phyloP scores from a whole-genome alignment of 2,797 vertebrate species.

The Manis crassicaudata region DNA sequence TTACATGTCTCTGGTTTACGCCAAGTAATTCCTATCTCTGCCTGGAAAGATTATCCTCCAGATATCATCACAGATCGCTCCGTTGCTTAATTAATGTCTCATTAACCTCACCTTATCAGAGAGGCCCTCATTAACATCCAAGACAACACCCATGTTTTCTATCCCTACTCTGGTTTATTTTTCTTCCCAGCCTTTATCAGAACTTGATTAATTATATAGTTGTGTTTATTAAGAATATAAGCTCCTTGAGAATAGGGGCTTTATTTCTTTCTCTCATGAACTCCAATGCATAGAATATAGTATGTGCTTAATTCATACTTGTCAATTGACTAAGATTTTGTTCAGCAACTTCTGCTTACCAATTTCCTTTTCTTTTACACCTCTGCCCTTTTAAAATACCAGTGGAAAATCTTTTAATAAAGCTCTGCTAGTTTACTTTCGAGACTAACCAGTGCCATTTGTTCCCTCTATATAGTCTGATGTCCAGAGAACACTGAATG shows the following conservation, averaged over 20 bases:
- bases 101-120: neutral
- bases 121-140: neutral
- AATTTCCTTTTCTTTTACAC: neutral
- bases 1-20: neutral
- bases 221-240: neutral
- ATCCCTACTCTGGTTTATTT: neutral
- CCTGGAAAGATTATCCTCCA: neutral
- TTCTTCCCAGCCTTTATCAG: neutral
- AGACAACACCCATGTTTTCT: conserved; percentile 7
- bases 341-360: neutral
- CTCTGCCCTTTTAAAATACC: neutral
- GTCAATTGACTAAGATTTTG: neutral
- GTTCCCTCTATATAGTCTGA: neutral
- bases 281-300: neutral
- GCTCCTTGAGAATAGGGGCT: neutral
- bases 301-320: neutral
- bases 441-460: neutral
- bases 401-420: neutral
- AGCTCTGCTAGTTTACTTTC: neutral
- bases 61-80: neutral
- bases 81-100: neutral
- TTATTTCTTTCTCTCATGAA: neutral
- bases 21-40: neutral
- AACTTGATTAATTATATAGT: neutral
- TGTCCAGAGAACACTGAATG: neutral